Conservation (phyloP, 2,797 vertebrate species). For the Lagocephalus sceleratus region DNA sequence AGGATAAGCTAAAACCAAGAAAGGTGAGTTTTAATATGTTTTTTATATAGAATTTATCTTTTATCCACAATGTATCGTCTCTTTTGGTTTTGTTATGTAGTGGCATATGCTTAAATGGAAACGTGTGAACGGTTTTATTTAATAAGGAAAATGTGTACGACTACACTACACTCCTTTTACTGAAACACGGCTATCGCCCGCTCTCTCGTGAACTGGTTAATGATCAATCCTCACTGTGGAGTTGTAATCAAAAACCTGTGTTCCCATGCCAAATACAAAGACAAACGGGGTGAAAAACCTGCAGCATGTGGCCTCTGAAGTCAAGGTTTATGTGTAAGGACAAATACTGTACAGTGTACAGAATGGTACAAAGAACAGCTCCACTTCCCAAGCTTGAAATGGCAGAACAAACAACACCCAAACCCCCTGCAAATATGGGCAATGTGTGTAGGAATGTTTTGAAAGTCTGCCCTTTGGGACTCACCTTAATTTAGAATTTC, state of each 20-base stretch:
- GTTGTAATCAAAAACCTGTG: constrained; percentile 28
- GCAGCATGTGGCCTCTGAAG: constrained; percentile 15
- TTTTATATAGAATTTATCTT: background rate
- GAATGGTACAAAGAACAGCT: background rate
- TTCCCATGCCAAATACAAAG: constrained; percentile 51
- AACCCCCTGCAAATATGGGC: background rate
- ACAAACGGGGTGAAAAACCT: constrained; percentile 28
- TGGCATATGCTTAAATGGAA: too few species aligned
- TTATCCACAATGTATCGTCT: background rate
- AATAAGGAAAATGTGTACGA: constrained; percentile 5
- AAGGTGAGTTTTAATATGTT: constrained; percentile 79
- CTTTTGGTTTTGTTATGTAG: constrained; percentile 5
- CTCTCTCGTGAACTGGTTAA: constrained; percentile 54
- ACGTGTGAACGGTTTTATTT: too few species aligned
- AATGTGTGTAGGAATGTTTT: background rate
- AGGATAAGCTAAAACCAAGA: constrained; percentile 96
- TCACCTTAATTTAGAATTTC: constrained; percentile 3
- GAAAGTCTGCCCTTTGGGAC: background rate
- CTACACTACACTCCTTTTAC: background rate
- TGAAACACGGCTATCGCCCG: constrained; percentile 8
- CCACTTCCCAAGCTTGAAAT: background rate
- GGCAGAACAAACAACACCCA: background rate
- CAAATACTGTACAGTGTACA: constrained; percentile 13
- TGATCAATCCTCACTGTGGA: constrained; percentile 60
- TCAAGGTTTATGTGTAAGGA: constrained; percentile 38